A percentile compares a stretch with the other conserved stretches of the same genome.
These are phyloP conservation scores for Caenorhabditis inopinata DNA, from an alignment of 1,140 invertebrate species.

Conservation along the genomic window DNA sequence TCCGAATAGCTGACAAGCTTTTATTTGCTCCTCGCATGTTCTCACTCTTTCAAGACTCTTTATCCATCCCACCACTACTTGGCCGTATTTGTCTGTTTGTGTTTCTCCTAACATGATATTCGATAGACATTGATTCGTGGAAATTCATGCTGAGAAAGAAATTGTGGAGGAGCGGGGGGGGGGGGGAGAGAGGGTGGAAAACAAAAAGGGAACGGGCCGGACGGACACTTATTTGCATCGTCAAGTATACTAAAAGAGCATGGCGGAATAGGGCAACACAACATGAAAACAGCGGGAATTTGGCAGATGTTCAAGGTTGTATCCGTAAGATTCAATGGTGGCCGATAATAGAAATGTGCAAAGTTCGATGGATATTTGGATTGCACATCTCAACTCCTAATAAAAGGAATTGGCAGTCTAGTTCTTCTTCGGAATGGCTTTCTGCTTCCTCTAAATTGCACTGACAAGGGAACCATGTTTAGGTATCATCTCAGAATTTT, in stretches of 20 bases:
- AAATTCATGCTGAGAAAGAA: not conserved
- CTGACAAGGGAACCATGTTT: too few relatives aligned
- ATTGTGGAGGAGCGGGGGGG: too few relatives aligned
- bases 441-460: too few relatives aligned
- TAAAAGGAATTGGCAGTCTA: too few relatives aligned
- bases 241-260: constrained; percentile 24
- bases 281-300: not conserved
- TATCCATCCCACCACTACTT: not conserved
- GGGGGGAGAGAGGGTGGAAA: not conserved
- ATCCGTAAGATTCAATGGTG: not conserved
- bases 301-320: constrained; percentile 24
- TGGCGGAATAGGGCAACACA: not conserved
- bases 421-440: too few relatives aligned
- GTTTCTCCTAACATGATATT: constrained; percentile 6
- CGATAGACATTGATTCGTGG: constrained; percentile 10
- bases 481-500: too few relatives aligned
- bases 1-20: not conserved
- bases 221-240: constrained; percentile 21
- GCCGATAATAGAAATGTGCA: not conserved
- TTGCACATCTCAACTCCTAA: too few relatives aligned
- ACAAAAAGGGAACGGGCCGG: too few relatives aligned
- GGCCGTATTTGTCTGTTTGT: constrained; percentile 2
- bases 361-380: not conserved
- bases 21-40: constrained; percentile 32
- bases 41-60: not conserved